phyloP scores from a whole-genome alignment of 2,113 vertebrate genomes.

The Cricetomys ansorgei region DNA sequence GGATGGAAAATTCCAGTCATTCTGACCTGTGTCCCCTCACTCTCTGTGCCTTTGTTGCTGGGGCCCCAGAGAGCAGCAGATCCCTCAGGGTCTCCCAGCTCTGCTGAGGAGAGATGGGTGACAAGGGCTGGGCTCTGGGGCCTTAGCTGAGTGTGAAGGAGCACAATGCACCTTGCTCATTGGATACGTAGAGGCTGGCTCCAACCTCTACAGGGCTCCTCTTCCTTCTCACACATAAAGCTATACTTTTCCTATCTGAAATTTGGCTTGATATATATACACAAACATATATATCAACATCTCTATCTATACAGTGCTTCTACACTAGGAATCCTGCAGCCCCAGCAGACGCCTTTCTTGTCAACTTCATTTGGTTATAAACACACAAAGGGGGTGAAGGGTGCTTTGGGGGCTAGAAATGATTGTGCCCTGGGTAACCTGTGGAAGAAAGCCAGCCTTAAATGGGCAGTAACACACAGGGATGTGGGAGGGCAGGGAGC shows the following conservation, averaged over 20 bases:
- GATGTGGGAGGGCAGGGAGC: neutral
- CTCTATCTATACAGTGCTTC: conserved; percentile 86
- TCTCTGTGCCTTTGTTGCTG: neutral
- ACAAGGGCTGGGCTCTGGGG: neutral
- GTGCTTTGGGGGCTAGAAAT: conserved; percentile 78
- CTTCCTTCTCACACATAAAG: conserved; percentile 85
- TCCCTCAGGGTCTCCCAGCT: neutral
- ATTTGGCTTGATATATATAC: conserved; percentile 85
- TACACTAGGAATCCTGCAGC: conserved; percentile 79
- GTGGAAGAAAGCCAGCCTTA: conserved; percentile 67
- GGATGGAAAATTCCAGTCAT: conserved; percentile 68
- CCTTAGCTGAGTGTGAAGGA: neutral
- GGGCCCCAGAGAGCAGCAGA: neutral
- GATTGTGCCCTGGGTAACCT: conserved; percentile 80
- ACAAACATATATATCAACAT: conserved; percentile 79
- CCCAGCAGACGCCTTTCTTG: conserved; percentile 71
- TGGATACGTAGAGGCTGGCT: conserved; percentile 55
- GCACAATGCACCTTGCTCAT: neutral
- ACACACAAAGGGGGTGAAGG: conserved; percentile 69
- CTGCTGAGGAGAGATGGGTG: neutral
- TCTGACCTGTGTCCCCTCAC: neutral
- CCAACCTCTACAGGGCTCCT: conserved; percentile 76
- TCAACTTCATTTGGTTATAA: conserved; percentile 86
- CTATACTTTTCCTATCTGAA: conserved; percentile 87
- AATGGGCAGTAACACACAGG: conserved; percentile 50